Evolutionary conservation across 2,888 invertebrate genomes (phyloP), one percentile per base, ranked within the genome.

Genomic region (Liodrosophila aerea): DNA sequence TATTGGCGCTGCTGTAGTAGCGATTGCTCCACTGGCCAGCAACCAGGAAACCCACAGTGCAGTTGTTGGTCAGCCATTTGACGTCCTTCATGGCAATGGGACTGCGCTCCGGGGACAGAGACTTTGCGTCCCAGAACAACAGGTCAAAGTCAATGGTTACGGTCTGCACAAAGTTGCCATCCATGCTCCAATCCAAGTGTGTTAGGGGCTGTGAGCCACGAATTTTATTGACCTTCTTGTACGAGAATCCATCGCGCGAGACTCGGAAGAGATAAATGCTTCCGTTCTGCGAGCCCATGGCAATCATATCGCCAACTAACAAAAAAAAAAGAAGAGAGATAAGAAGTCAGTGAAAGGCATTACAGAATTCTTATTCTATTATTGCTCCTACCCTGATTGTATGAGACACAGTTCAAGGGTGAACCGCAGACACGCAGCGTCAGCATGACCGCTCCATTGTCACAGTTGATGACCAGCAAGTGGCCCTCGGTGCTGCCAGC

Each of bases 1-100:
- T 94, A n/a, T 95, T 94, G 22, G 94, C 94, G 92, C 94, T 93
- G 29, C 95, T 95, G 85, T 96, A 96, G 89, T 95, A 96, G 16
- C 96, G 93, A 88, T 97, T 97, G 87, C 95, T 96, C 97, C 97
- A 97, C 91, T 96, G 94, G 47, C 97, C 97, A 73, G 96, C 94
- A 4, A 96, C 95, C 83, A 96, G 92, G 90, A 95, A 97, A 56
- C 97, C 96, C 37, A 97, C 95, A 0, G 95, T 95, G 40, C 95
- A 95, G 80, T 96, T 97, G 80, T 95, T 95, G 0, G 96, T 95
- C 68, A 95, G 93, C 97, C 97, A 97, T 89, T 96, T 96, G 1
- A 95, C 94, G 86, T 97, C 97, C 88, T 97, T 96, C 95, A 96
- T 96, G 2, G 95, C 95, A 64, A 96, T 92, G 1, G 96, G 95